A percentile compares a stretch with the other conserved stretches of the same genome.
These are phyloP conservation scores for Protodeltote pygarga DNA, from an alignment of 2,888 invertebrate species.

Conservation along the genomic window DNA sequence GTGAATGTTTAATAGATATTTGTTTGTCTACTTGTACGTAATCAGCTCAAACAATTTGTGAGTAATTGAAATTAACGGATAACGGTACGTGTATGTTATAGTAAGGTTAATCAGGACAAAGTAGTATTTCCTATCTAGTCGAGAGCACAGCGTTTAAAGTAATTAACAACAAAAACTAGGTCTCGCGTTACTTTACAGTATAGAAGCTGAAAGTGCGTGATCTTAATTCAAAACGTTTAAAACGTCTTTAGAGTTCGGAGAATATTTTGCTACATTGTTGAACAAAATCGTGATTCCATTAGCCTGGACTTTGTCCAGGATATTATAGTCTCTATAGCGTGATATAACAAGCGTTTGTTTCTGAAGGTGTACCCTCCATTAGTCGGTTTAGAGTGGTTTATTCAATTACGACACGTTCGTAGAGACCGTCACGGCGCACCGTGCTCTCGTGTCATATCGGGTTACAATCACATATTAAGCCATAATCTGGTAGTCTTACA, in stretches of 20 bases:
- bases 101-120: constrained; percentile 44
- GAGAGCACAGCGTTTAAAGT: constrained; percentile 42
- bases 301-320: constrained; percentile 14
- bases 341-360: constrained; percentile 33
- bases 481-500: constrained; percentile 55
- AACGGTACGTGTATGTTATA: constrained; percentile 15
- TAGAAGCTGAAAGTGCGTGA: constrained; percentile 43
- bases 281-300: constrained; percentile 22
- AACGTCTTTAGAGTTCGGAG: constrained; percentile 16
- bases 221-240: constrained; percentile 45
- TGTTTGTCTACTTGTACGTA: constrained; percentile 12
- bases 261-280: constrained; percentile 35
- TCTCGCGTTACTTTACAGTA: constrained; percentile 42
- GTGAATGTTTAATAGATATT: no score
- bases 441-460: constrained; percentile 54
- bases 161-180: constrained; percentile 47
- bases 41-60: constrained; percentile 29
- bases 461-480: constrained; percentile 56
- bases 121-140: constrained; percentile 33
- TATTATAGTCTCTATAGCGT: constrained; percentile 9
- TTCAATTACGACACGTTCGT: constrained; percentile 66
- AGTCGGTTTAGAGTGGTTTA: constrained; percentile 62
- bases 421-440: constrained; percentile 52
- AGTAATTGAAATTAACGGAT: constrained; percentile 27
- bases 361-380: constrained; percentile 62